Evolutionary conservation across 2,888 invertebrate genomes (phyloP).

Genomic region (Ectemnius lituratus): DNA sequence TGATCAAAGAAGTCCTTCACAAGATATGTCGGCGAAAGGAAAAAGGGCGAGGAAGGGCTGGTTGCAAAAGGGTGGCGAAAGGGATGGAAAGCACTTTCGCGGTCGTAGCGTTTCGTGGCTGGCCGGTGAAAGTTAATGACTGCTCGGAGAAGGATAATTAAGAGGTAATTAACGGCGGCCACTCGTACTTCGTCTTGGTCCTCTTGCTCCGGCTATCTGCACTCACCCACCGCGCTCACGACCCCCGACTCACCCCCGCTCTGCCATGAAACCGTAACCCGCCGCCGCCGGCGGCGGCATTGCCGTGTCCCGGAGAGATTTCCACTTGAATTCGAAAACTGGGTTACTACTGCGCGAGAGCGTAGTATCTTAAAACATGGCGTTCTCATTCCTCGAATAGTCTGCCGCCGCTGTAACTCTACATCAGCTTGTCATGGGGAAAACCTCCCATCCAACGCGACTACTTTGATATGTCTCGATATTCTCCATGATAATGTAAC

Average conservation of each 20-base stretch:
- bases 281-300: too few species aligned
- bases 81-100: constrained; percentile 30
- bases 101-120: constrained; percentile 48
- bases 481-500: too few species aligned
- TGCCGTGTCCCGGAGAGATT: constrained; percentile 10
- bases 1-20: constrained; percentile 23
- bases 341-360: constrained; percentile 21
- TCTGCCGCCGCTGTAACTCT: constrained; percentile 1
- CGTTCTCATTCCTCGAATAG: constrained; percentile 18
- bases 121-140: constrained; percentile 55
- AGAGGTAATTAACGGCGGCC: constrained; percentile 58
- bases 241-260: constrained; percentile 20
- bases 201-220: constrained; percentile 25
- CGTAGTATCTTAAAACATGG: constrained; percentile 12
- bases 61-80: constrained; percentile 17
- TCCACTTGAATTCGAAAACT: constrained; percentile 30
- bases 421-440: too few species aligned
- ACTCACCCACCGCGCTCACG: constrained; percentile 17
- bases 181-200: constrained; percentile 47
- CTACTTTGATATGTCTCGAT: too few species aligned
- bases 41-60: background rate
- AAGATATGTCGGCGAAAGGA: constrained; percentile 22
- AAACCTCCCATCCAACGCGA: background rate
- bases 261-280: background rate
- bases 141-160: constrained; percentile 55